Evolutionary conservation across 2,797 vertebrate species (phyloP), one percentile per base, ranked within the genome.

Genomic region (Pangasius larnaudii): DNA sequence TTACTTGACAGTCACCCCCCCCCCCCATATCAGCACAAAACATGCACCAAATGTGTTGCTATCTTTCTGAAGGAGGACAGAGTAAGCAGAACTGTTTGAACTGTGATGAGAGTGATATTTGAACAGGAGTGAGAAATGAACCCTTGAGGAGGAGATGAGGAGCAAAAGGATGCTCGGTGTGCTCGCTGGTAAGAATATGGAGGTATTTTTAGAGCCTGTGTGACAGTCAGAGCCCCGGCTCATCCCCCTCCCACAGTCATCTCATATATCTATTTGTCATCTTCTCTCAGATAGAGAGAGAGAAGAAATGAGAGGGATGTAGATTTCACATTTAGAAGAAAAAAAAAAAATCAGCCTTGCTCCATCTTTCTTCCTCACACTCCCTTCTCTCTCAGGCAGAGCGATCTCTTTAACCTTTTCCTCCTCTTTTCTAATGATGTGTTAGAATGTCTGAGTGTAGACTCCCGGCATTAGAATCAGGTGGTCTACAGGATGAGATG

Each of bases 371-470:
- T 16, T 42, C 36, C 56, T 39, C 58, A n/a, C 72, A 4, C 49
- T 14, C 19, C 36, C 59, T 51, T 65, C 81, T 67, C 46, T 10
- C 2, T n/a, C 24, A 56, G 18, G 30, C 42, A 30, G 80, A n/a
- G 75, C 77, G 39, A 88, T 53, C 84, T 69, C 67, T 86, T 72
- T 89, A 84, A 89, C 88, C 90, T 89, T 87, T 74, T 49, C 30
- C 33, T 61, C 56, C 22, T 88, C 77, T 56, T 33, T 33, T 24
- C 30, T 80, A 80, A 80, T 24, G 30, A 7, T 53, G 49, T 33
- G 27, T 86, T 88, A 67, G 77, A 65, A 81, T 75, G 83, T 79
- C 51, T 19, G n/a, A 53, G 72, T 11, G 4, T 36, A 63, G 78
- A 63, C 65, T 14, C 71, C 22, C 10, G 53, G 74, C 79, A 16